Base-by-base conservation (phyloP, 2,888 invertebrate genomes). In the Drosophila sordidapex region DNA sequence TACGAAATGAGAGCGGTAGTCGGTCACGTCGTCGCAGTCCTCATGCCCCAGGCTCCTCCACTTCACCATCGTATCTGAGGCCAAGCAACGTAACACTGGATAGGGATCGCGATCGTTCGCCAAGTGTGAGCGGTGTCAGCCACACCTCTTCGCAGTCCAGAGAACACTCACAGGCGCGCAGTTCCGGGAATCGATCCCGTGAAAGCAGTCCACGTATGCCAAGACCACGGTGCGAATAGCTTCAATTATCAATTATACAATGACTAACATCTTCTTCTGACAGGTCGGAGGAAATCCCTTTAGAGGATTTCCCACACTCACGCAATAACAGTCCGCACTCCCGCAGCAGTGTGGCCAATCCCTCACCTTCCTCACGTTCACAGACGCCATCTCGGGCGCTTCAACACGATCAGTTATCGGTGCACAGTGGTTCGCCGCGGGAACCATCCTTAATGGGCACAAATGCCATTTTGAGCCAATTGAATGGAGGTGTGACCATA, bases 251-350 rank as follows among this genome's bases (percentile, higher is more conserved):
- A 46, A 7, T 25, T 15, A 25, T 5, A 15, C 7, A n/a, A 40
- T 21, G 1, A 11, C 21, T 66, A 65, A 53, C 10, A 31, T 31
- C 2, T 49, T 54, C 54, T 2, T 15, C 54, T 64, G 77, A 7
- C 52, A 93, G 93, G 29, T 96, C 96, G 31, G 96, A 97, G 89
- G 97, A 97, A 84, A 97, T 97, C 53, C 97, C 97, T 0, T 92
- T 97, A 49, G 97, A 97, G 88, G 95, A 97, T 76, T 96, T 97
- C 87, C 95, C 95, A 75, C 94, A 95, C 72, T 94, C 94, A 5
- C 93, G 95, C 0, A 94, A 93, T 54, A 93, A 94, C 31, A 92
- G 94, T 73, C 93, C 94, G 10, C 94, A 91, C 59, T 88, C 92
- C 1, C 88, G 91, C 10, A 74, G 82, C 31, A 66, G 62, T 7